Percentiles rank a stretch among this genome's conserved stretches.
Evolutionary conservation across 2,888 invertebrate species (phyloP).

Genomic region (Polylopha cassiicola): DNA sequence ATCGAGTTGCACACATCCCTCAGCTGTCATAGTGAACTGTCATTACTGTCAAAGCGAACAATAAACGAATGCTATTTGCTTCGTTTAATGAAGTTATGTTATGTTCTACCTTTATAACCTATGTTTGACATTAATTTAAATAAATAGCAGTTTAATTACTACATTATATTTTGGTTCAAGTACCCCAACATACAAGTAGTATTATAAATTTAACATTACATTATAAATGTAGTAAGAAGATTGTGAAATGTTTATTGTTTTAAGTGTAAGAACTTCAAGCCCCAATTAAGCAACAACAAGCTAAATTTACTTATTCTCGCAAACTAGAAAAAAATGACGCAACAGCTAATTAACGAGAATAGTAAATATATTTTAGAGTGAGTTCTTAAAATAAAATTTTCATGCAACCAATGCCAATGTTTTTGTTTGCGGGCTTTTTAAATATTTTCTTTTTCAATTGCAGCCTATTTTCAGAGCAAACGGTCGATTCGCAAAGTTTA

Average conservation of each 20-base stretch:
- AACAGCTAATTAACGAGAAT: slow-evolving; percentile 65
- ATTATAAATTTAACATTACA: too few species aligned
- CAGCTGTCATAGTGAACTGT: too few species aligned
- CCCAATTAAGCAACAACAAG: background rate
- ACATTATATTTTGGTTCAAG: too few species aligned
- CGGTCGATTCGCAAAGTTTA: slow-evolving; percentile 84
- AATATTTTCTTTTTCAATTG: slow-evolving; percentile 35
- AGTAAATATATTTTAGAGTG: slow-evolving; percentile 73
- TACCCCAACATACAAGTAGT: too few species aligned
- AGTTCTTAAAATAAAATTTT: slow-evolving; percentile 30
- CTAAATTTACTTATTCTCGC: slow-evolving; percentile 4
- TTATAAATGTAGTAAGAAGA: too few species aligned
- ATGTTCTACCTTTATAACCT: background rate
- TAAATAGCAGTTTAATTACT: too few species aligned
- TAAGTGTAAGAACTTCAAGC: slow-evolving; percentile 6
- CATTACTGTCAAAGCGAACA: too few species aligned
- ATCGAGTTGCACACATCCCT: too few species aligned
- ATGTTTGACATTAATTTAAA: background rate
- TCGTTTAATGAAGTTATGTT: background rate
- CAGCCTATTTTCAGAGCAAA: slow-evolving; percentile 85
- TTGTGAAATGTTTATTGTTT: slow-evolving; percentile 12
- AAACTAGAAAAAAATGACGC: slow-evolving; percentile 45
- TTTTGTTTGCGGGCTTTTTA: background rate
- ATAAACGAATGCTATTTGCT: too few species aligned
- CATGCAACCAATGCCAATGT: background rate